A percentile compares a stretch with the other conserved stretches of the same genome.
phyloP scores from a whole-genome alignment of 2,113 vertebrate genomes.

The Mohoua ochrocephala region DNA sequence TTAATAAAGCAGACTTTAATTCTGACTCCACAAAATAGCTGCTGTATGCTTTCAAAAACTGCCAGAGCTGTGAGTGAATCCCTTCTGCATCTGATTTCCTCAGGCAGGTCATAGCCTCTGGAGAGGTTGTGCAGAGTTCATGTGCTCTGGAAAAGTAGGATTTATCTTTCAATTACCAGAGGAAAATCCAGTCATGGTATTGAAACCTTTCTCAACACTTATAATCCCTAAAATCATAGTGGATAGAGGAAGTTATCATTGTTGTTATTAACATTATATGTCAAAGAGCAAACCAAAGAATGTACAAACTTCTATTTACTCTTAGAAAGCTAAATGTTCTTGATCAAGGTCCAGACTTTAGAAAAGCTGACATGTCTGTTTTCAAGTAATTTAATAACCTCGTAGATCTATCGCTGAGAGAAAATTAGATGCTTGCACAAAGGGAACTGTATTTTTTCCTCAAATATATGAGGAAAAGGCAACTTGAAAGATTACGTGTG shows the following conservation, averaged over 20 bases:
- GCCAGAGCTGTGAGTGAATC: constrained; percentile 20
- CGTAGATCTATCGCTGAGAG: constrained; percentile 56
- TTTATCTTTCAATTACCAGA: constrained; percentile 72
- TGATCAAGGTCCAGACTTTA: constrained; percentile 70
- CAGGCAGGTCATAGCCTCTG: not conserved
- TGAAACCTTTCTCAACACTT: constrained; percentile 53
- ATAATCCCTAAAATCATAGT: constrained; percentile 53
- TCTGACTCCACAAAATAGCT: constrained; percentile 40
- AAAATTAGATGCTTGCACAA: constrained; percentile 67
- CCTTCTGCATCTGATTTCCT: constrained; percentile 67
- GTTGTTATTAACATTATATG: constrained; percentile 11
- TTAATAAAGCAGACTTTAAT: constrained; percentile 43
- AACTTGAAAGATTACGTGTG: not conserved
- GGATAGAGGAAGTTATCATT: not conserved
- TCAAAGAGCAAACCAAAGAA: constrained; percentile 36
- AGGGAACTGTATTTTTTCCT: not conserved
- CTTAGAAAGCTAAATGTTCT: constrained; percentile 64
- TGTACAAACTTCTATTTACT: constrained; percentile 36
- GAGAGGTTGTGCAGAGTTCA: constrained; percentile 52
- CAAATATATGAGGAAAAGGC: not conserved
- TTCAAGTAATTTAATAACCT: constrained; percentile 55
- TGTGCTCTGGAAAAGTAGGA: constrained; percentile 53
- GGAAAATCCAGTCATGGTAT: not conserved
- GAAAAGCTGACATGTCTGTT: not conserved
- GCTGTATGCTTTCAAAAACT: constrained; percentile 68